These are phyloP conservation scores for Phalloptychus januarius DNA, from an alignment of 2,797 vertebrate genomes.

Conservation along the genomic window DNA sequence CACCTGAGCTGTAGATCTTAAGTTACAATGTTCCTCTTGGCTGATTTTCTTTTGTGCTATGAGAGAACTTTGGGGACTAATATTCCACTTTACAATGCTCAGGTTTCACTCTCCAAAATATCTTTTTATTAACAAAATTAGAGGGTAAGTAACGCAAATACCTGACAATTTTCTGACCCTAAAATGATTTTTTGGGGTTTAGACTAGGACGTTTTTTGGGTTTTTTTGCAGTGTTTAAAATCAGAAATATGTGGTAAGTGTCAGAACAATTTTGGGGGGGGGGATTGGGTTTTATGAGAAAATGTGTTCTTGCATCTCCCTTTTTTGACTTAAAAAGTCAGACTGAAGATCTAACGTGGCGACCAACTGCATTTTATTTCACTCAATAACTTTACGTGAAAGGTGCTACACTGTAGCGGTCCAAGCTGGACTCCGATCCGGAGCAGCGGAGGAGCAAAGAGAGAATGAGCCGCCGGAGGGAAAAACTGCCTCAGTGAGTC, in stretches of 20 bases:
- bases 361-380: not conserved
- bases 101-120: not conserved
- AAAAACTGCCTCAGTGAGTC: slow-evolving; percentile 54
- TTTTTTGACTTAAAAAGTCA: not conserved
- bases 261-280: not conserved
- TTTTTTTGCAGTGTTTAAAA: not conserved
- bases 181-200: not conserved
- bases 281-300: not conserved
- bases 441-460: not conserved
- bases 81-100: not conserved
- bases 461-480: slow-evolving; percentile 11
- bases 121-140: not conserved
- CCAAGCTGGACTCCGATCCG: not conserved
- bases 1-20: not conserved
- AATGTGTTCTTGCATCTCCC: not conserved
- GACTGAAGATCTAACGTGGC: not conserved
- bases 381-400: not conserved
- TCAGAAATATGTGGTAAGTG: not conserved
- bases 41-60: not conserved
- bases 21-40: not conserved
- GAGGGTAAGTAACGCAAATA: not conserved
- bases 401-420: not conserved
- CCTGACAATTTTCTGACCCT: not conserved
- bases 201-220: not conserved
- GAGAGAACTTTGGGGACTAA: not conserved